Percentiles rank a stretch among this genome's conserved stretches.
phyloP scores from a whole-genome alignment of 23 tunicate genomes.

The Halocynthia roretzi region DNA sequence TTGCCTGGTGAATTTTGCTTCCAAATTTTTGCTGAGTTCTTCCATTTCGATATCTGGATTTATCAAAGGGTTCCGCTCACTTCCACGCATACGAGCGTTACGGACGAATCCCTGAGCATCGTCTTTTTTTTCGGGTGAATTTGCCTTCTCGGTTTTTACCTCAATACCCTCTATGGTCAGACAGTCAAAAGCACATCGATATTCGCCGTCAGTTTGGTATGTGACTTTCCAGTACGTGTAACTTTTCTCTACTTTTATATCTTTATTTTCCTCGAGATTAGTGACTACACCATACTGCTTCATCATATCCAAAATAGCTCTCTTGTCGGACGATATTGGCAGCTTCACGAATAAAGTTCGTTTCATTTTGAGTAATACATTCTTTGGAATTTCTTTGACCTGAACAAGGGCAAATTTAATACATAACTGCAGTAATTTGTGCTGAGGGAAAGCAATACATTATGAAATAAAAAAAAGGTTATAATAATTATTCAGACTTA shows the following conservation, averaged over 20 bases:
- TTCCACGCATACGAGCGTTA: too few species aligned
- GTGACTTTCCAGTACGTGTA: slow-evolving; percentile 22
- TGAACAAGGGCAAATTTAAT: not conserved
- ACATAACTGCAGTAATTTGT: not conserved
- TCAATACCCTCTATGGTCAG: slow-evolving; percentile 28
- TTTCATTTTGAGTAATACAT: not conserved
- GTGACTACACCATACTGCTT: slow-evolving; percentile 61
- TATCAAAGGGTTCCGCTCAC: too few species aligned
- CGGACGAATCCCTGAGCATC: too few species aligned
- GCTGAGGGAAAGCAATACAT: not conserved
- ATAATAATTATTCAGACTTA: not conserved
- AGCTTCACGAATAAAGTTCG: slow-evolving; percentile 11
- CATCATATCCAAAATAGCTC: slow-evolving; percentile 14
- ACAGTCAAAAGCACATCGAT: slow-evolving; percentile 27
- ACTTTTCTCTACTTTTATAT: not conserved
- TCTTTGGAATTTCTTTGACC: slow-evolving; percentile 14
- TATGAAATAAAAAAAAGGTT: too few species aligned
- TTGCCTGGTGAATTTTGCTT: too few species aligned
- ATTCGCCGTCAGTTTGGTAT: slow-evolving; percentile 41
- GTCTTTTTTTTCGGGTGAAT: too few species aligned
- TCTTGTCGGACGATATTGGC: not conserved
- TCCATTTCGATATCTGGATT: too few species aligned
- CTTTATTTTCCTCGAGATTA: not conserved
- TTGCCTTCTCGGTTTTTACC: not conserved
- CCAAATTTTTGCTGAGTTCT: too few species aligned